These are phyloP conservation scores for Pseudocheirus occidentalis DNA, from an alignment of 2,797 vertebrate genomes.

Conservation along the genomic window DNA sequence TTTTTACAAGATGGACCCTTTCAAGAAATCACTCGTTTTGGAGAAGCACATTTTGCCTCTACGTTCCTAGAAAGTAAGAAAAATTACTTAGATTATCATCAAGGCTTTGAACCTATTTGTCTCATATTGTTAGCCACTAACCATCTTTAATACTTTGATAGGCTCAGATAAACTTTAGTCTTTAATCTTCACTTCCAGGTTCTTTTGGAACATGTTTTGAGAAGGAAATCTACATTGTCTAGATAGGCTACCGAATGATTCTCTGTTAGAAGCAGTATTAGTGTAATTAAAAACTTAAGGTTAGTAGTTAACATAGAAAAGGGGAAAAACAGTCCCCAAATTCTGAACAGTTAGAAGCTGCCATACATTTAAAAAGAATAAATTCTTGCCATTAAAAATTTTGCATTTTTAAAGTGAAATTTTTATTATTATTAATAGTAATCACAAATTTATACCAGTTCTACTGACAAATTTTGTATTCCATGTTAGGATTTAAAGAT, in stretches of 20 bases:
- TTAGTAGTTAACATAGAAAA: slow-evolving; percentile 28
- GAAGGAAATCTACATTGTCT: slow-evolving; percentile 47
- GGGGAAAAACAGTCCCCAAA: not conserved
- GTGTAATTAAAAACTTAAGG: slow-evolving; percentile 44
- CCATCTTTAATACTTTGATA: slow-evolving; percentile 58
- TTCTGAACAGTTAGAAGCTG: not conserved
- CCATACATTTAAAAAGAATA: not conserved
- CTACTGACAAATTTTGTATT: not conserved
- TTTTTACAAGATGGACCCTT: slow-evolving; percentile 22
- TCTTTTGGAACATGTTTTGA: slow-evolving; percentile 58
- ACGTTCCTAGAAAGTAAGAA: slow-evolving; percentile 35
- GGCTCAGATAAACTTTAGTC: slow-evolving; percentile 1
- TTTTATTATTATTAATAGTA: not conserved
- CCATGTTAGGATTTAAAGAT: not conserved
- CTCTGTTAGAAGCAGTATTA: slow-evolving; percentile 53
- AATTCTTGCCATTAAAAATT: slow-evolving; percentile 39
- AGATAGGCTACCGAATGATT: slow-evolving; percentile 15
- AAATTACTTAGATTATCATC: slow-evolving; percentile 14
- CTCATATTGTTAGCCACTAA: slow-evolving; percentile 38
- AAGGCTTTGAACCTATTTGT: slow-evolving; percentile 35
- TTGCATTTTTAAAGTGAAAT: slow-evolving; percentile 5
- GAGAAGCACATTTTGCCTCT: not conserved
- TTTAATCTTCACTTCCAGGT: not conserved
- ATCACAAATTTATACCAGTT: not conserved
- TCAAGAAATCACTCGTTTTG: slow-evolving; percentile 2